Evolutionary conservation across 23 tunicate genomes (phyloP).

Genomic region (Pegea sp.): DNA sequence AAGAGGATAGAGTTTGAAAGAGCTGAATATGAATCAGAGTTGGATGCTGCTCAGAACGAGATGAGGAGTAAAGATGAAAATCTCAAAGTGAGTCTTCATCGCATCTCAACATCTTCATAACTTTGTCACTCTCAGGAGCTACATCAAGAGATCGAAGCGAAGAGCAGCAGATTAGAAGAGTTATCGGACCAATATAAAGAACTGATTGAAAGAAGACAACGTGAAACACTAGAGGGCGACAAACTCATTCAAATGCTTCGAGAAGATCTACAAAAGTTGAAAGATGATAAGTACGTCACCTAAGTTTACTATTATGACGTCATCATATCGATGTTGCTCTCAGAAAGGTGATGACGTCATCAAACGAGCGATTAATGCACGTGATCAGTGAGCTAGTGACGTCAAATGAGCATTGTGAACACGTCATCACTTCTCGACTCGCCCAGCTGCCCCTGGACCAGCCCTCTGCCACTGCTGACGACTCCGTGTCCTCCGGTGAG

Average conservation of each 20-base stretch:
- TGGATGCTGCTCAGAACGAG: constrained; percentile 61
- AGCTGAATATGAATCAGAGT: constrained; percentile 78
- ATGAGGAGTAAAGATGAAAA: constrained; percentile 43
- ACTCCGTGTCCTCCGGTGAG: too few relatives aligned
- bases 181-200: constrained; percentile 29
- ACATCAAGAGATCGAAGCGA: constrained; percentile 31
- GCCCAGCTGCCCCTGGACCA: constrained; percentile 15
- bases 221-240: constrained; percentile 62
- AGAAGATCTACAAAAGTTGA: constrained; percentile 61
- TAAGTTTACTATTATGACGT: too few relatives aligned
- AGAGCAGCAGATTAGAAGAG: constrained; percentile 29
- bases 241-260: constrained; percentile 49
- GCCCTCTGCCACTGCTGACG: constrained; percentile 3
- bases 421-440: constrained; percentile 23
- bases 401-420: constrained; percentile 59
- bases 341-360: constrained; percentile 24
- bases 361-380: constrained; percentile 57
- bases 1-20: constrained; percentile 67
- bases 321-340: too few relatives aligned
- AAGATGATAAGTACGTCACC: constrained; percentile 61
- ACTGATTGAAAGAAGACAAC: constrained; percentile 24
- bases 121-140: constrained; percentile 49
- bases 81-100: constrained; percentile 13
- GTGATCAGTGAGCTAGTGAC: constrained; percentile 35
- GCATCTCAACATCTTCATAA: background rate